Base-by-base conservation (phyloP, 2,888 invertebrate genomes). In the Homarus gammarus region DNA sequence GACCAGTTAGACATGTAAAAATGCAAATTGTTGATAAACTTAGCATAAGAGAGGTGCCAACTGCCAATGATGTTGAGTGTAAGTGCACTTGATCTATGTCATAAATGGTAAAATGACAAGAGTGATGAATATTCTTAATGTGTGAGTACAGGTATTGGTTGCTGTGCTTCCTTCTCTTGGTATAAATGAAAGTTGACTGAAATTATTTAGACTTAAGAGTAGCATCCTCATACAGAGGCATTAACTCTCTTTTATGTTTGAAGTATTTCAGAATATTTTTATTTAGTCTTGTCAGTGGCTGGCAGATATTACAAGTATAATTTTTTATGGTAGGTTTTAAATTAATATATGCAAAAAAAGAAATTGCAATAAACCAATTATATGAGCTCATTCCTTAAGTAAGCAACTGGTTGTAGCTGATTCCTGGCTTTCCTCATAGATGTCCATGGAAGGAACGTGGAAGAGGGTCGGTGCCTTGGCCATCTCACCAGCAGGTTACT, bases 401-500 rank as follows among this genome's bases (percentile, higher is more conserved):
- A 75, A 75, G 15, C 27, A 75, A 10, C 0, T 64, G 27, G 38
- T 70, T 83, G 10, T 36, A 38, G 68, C 82, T 83, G 68, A 83
- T 83, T 44, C 70, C 27, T 33, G 40, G 82, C 70, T 83, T 44
- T 83, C 44, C 70, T 83, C 82, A 27, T 83, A 83, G 82, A 83
- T 83, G 44, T 44, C 31, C 18, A 31, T 64, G 68, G 68, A 49
- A 49, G 70, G 82, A 83, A 70, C 36, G 27, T 64, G 70, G 64
- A n/a, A 36, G 33, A 61, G 82, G 40, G 40, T 22, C 2, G 44
- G 61, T 70, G 40, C 15, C 27, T 15, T 36, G 27, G 44, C 31
- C 27, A 38, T 44, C 33, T 49, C 44, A 18, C 68, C 36, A 15
- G 33, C 51, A 56, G 10, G 12, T 31, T 15, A 2, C 51, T n/a